These are phyloP conservation scores for Sphecodes monilicornis DNA, from an alignment of 2,888 invertebrate genomes.

Conservation along the genomic window DNA sequence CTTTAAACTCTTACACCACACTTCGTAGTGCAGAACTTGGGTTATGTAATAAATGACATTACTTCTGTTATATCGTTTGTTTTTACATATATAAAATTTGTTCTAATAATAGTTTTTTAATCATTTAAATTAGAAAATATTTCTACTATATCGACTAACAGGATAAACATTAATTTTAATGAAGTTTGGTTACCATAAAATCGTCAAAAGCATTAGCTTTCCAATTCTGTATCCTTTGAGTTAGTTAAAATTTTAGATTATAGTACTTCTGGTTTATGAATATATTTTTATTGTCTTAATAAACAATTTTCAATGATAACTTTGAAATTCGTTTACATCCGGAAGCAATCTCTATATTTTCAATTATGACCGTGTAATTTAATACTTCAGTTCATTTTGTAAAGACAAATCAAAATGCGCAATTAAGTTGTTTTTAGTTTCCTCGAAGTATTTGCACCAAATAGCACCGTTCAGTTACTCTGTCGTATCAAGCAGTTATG, in stretches of 20 bases:
- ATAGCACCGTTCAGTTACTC: background rate
- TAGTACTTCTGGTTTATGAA: background rate
- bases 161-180: no score
- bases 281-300: background rate
- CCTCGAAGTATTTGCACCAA: background rate
- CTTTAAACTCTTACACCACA: no score
- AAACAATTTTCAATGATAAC: background rate
- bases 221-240: no score
- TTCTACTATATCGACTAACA: no score
- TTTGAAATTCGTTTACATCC: background rate
- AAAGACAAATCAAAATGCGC: background rate
- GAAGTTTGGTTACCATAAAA: no score
- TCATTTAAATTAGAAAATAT: no score
- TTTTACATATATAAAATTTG: no score
- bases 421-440: background rate
- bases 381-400: background rate
- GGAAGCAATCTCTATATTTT: background rate
- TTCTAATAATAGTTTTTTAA: no score
- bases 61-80: no score
- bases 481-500: slow-evolving; percentile 1
- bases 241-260: background rate
- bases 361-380: background rate
- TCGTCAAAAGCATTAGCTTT: no score
- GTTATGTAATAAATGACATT: no score
- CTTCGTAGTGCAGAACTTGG: no score